Base-by-base conservation (phyloP, 2,888 invertebrate genomes). In the Andrena bicolor region DNA sequence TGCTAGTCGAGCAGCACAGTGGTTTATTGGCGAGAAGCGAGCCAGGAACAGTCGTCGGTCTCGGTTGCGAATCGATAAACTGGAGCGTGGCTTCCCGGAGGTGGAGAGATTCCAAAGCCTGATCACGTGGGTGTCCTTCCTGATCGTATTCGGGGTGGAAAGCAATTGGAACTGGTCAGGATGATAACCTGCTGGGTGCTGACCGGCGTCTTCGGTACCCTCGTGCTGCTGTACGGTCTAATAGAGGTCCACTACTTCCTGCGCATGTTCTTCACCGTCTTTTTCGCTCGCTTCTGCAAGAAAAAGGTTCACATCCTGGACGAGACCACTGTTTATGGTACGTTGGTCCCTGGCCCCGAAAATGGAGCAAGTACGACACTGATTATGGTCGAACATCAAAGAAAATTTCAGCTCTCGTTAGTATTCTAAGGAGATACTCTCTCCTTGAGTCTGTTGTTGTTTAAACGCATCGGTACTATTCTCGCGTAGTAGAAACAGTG, bases 171-270 rank as follows among this genome's bases (percentile, higher is more conserved):
- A 4, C 5, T 51, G 26, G 28, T 30, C 76, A 87, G 26, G 51
- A 86, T 87, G 86, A 58, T 71, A 26, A 89, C 91, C 41, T 94
- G 94, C 83, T 94, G 94, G 92, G 89, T 94, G 72, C 84, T 94
- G 74, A 93, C 92, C 71, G 94, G 93, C 16, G 89, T 92, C 71
- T 89, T 94, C 61, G 93, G 93, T n/a, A 91, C 91, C 64, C 75
- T 94, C n/a, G 92, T 96, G 78, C 87, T 96, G 41, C 92, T 96
- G 7, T 96, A 97, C 90, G 94, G 95, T 68, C 92, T 96, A 75
- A 95, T 96, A 89, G 97, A 97, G 93, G 94, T 97, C 60, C 96
- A 97, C 93, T 97, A 97, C 93, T 96, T 97, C 91, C 92, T 96
- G 84, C 95, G 97, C 89, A 96, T 96, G 92, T 94, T 96, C 87